Base-by-base conservation (phyloP, 2,888 invertebrate genomes). In the Drosophila parthenogenetica region DNA sequence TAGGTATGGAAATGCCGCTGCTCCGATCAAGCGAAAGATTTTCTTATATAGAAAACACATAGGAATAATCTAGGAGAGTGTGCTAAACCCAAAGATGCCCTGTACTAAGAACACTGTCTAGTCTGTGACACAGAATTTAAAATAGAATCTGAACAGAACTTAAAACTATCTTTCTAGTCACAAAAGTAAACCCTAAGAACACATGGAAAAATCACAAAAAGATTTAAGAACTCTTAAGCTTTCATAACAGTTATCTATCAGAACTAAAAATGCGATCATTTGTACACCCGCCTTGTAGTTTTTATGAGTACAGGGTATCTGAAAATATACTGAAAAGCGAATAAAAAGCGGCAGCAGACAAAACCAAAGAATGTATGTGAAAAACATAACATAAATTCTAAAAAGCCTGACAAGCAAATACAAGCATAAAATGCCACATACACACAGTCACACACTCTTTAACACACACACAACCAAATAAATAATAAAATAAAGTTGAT, bases 311-410 rank as follows among this genome's bases (percentile, higher is more conserved):
- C 49, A 63, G 63, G 63, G 63, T 72, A 62, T 50, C 5, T 16
- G n/a, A n/a, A 70, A 49, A 61, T 69, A 64, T 77, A 64, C 66
- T 67, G 65, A 73, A 77, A 74, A 64, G 29, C 64, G 66, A 67
- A 72, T 66, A 77, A 80, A 81, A 71, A 74, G 50, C 65, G 64
- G 62, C 68, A 67, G 72, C 79, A 77, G 78, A 87, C 84, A 79
- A 83, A 83, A 81, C 79, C 77, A 57, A 77, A 66, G 83, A 87
- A 82, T 87, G 81, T 87, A 86, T 87, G 77, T 81, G 72, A 75
- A 75, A 72, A 86, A 81, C 81, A 85, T 84, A 85, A 81, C 84
- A 85, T 85, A 85, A 87, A 85, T 85, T 85, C 73, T 76, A 69
- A 87, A 80, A 81, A 73, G 71, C 69, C 79, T 81, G 85, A 85